A percentile compares a stretch with the other conserved stretches of the same genome.
phyloP scores from a whole-genome alignment of 2,888 invertebrate genomes.

The Panorpa germanica region DNA sequence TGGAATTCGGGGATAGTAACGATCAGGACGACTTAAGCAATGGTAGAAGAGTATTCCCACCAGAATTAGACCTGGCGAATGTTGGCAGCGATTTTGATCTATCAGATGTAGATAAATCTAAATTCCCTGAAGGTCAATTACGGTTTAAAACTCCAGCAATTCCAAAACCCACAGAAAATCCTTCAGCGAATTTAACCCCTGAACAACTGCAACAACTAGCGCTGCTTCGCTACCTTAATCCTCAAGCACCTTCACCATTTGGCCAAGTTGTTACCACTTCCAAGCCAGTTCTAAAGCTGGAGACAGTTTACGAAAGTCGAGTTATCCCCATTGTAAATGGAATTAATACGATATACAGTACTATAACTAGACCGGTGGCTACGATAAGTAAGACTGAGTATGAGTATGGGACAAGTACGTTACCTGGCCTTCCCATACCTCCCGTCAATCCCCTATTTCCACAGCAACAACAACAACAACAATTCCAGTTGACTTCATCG shows the following conservation, averaged over 20 bases:
- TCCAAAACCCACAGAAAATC: slow-evolving; percentile 15
- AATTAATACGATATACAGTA: slow-evolving; percentile 54
- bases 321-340: slow-evolving; percentile 63
- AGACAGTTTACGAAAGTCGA: slow-evolving; percentile 67
- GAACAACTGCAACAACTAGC: slow-evolving; percentile 62
- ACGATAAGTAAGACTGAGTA: slow-evolving; percentile 65
- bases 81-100: slow-evolving; percentile 55
- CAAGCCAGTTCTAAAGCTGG: slow-evolving; percentile 51
- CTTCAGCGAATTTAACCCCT: slow-evolving; percentile 29
- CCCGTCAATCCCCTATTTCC: slow-evolving; percentile 33
- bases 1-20: slow-evolving; percentile 69
- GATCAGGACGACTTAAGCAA: slow-evolving; percentile 36
- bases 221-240: slow-evolving; percentile 48
- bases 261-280: slow-evolving; percentile 64
- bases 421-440: slow-evolving; percentile 35
- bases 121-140: slow-evolving; percentile 31
- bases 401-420: slow-evolving; percentile 54
- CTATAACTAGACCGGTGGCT: slow-evolving; percentile 58
- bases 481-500: slow-evolving; percentile 58
- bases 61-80: slow-evolving; percentile 49
- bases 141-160: too few species aligned
- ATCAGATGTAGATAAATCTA: slow-evolving; percentile 45
- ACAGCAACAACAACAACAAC: slow-evolving; percentile 36
- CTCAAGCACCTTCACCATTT: slow-evolving; percentile 39
- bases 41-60: slow-evolving; percentile 32